Evolutionary conservation across 2,888 invertebrate species (phyloP).

Genomic region (Sinelater perroti): DNA sequence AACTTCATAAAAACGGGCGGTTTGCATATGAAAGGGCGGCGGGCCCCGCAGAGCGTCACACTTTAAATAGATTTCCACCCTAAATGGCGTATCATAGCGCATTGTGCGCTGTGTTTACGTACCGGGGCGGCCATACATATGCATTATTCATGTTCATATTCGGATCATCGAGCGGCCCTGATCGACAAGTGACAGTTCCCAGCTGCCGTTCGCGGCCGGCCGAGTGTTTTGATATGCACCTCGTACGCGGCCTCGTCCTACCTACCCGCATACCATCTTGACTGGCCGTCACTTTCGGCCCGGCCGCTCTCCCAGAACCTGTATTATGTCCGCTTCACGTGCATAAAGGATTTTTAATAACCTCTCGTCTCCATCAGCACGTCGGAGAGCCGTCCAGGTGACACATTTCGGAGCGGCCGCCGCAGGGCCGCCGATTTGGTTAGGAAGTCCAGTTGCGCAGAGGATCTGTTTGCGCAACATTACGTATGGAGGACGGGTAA

Average conservation of each 20-base stretch:
- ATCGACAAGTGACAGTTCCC: constrained; percentile 62
- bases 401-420: constrained; percentile 3
- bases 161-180: constrained; percentile 55
- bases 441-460: background rate
- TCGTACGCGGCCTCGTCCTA: constrained; percentile 30
- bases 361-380: background rate
- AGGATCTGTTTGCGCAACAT: background rate
- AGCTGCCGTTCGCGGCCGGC: constrained; percentile 58
- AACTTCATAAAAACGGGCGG: constrained; percentile 53
- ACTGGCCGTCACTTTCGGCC: constrained; percentile 43
- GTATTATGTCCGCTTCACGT: constrained; percentile 23
- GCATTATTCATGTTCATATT: constrained; percentile 58
- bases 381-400: constrained; percentile 11
- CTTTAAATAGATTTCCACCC: constrained; percentile 61
- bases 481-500: constrained; percentile 3
- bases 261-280: constrained; percentile 40
- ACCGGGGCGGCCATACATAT: constrained; percentile 53
- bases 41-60: constrained; percentile 58
- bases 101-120: constrained; percentile 54
- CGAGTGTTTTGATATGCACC: constrained; percentile 56
- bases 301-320: constrained; percentile 36
- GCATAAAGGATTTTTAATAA: constrained; percentile 18
- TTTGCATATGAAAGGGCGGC: constrained; percentile 58
- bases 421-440: background rate
- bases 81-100: constrained; percentile 60